Conservation (phyloP, 2,888 invertebrate genomes). For the Uropetala carovei region DNA sequence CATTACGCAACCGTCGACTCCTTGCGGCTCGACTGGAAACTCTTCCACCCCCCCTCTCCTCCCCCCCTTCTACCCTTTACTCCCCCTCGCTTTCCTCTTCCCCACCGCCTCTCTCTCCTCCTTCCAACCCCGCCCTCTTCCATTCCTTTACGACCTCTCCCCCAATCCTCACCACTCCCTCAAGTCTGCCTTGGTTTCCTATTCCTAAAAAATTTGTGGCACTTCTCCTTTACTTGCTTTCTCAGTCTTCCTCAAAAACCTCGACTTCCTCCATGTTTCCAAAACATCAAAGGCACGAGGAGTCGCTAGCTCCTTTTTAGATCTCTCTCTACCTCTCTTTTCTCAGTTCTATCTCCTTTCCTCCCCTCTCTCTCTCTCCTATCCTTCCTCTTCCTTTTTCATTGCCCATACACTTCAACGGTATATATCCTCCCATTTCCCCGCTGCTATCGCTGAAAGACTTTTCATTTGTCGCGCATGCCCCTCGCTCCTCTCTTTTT, state of each 20-base stretch:
- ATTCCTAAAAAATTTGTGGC: not conserved
- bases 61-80: not conserved
- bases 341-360: not conserved
- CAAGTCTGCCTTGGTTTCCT: not conserved
- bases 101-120: not conserved
- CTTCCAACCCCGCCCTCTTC: not conserved
- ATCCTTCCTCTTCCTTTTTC: not conserved
- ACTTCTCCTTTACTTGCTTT: not conserved
- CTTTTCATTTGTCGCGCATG: not conserved
- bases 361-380: not conserved
- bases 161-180: not conserved
- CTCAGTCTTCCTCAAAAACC: not conserved
- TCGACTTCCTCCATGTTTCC: not conserved
- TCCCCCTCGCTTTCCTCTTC: not conserved
- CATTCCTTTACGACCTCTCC: not conserved
- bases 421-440: not conserved
- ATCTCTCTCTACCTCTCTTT: not conserved
- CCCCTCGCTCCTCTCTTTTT: not conserved
- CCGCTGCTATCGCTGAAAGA: not conserved
- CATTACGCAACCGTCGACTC: no score
- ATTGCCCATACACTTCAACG: not conserved
- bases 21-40: no score
- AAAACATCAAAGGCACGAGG: constrained; percentile 2
- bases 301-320: no score
- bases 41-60: not conserved